These are phyloP conservation scores for Sarcophaga variegata DNA, from an alignment of 2,888 invertebrate genomes.

Conservation along the genomic window DNA sequence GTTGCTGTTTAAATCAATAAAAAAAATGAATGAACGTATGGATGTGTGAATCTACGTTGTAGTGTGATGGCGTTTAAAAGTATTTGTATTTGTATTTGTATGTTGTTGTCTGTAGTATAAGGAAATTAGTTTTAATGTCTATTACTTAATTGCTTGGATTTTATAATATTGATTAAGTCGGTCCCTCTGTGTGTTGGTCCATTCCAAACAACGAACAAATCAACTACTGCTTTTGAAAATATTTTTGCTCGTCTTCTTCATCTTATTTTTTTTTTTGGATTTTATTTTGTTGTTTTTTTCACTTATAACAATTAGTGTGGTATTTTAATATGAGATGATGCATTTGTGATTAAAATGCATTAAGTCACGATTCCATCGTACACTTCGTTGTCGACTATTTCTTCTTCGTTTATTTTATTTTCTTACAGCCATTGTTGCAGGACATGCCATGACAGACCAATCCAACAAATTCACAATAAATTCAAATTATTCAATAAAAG, in stretches of 20 bases:
- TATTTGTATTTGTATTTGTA: not conserved
- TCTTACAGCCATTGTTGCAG: constrained; percentile 37
- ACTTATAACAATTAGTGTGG: constrained; percentile 69
- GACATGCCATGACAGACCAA: constrained; percentile 40
- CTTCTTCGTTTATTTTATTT: constrained; percentile 30
- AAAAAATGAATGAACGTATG: not conserved
- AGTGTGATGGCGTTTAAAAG: too few species aligned
- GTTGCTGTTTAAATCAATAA: too few species aligned
- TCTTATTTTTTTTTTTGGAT: constrained; percentile 4
- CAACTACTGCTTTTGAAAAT: constrained; percentile 1
- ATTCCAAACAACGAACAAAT: not conserved
- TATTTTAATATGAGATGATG: constrained; percentile 69
- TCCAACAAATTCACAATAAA: constrained; percentile 9
- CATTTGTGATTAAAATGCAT: constrained; percentile 68
- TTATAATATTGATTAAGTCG: constrained; percentile 42
- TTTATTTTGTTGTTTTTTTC: constrained; percentile 21
- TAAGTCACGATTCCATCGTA: constrained; percentile 66
- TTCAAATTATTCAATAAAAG: constrained; percentile 54
- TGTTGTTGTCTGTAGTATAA: constrained; percentile 27
- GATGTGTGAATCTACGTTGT: too few species aligned
- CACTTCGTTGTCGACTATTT: constrained; percentile 10
- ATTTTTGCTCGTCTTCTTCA: not conserved
- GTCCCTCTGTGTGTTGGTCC: constrained; percentile 34
- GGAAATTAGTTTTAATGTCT: constrained; percentile 66
- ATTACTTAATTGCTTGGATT: constrained; percentile 65